Conservation (phyloP, 2,113 vertebrate species). For the Elephantulus edwardii region DNA sequence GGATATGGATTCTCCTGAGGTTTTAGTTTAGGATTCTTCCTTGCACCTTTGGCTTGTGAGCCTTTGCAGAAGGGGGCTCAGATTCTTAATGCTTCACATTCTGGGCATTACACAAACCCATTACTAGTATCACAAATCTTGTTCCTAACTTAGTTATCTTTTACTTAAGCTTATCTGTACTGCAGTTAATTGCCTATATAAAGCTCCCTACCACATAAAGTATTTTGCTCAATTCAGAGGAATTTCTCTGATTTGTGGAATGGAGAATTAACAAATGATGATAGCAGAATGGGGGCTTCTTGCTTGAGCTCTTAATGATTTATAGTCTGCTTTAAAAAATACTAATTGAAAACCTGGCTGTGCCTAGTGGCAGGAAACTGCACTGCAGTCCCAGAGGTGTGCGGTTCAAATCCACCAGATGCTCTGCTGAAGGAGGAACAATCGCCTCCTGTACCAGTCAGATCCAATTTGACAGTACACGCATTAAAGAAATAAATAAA, state of each 20-base stretch:
- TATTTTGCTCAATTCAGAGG: neutral
- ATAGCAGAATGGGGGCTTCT: neutral
- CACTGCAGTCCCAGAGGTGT: too few species aligned
- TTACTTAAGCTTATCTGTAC: neutral
- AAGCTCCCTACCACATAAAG: too few species aligned
- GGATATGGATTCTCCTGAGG: neutral
- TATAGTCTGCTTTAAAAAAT: neutral
- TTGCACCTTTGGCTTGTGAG: neutral
- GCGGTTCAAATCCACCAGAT: too few species aligned
- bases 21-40: neutral
- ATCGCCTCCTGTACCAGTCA: too few species aligned
- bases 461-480: too few species aligned
- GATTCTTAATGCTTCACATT: neutral
- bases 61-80: neutral
- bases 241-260: neutral
- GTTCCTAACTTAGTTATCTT: neutral
- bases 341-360: constrained; percentile 50
- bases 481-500: too few species aligned
- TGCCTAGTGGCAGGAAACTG: too few species aligned
- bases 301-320: neutral
- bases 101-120: neutral
- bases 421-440: too few species aligned
- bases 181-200: neutral
- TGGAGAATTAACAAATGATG: neutral
- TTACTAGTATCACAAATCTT: neutral